Evolutionary conservation across 2,888 invertebrate genomes (phyloP).

Genomic region (Sarcophaga rosellei): DNA sequence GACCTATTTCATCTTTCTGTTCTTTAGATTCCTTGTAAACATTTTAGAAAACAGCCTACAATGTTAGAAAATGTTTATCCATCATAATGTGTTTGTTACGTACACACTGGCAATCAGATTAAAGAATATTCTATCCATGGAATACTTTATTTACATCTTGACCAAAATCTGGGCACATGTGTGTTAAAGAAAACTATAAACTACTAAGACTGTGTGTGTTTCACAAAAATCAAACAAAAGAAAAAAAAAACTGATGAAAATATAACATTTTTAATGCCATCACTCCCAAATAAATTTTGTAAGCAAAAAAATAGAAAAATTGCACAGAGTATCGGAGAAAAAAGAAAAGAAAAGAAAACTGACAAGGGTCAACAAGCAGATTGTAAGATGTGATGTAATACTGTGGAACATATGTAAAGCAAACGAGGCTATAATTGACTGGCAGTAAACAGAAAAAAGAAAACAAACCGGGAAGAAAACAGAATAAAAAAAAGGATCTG

Average conservation of each 20-base stretch:
- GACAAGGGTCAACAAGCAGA: constrained; percentile 66
- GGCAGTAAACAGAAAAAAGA: constrained; percentile 50
- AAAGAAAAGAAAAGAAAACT: constrained; percentile 31
- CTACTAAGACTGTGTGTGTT: background rate
- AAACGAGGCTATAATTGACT: constrained; percentile 70
- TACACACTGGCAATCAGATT: too few relatives aligned
- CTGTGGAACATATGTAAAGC: constrained; percentile 65
- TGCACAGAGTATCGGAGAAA: background rate
- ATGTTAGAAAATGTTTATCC: too few relatives aligned
- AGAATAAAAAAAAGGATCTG: background rate
- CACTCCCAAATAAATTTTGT: constrained; percentile 14
- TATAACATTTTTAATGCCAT: constrained; percentile 26
- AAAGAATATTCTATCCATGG: background rate
- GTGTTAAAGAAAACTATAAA: background rate
- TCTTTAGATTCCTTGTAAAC: too few relatives aligned
- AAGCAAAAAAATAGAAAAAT: background rate
- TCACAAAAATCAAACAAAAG: background rate
- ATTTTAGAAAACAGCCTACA: too few relatives aligned
- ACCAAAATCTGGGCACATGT: background rate
- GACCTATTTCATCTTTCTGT: too few relatives aligned
- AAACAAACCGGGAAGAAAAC: background rate
- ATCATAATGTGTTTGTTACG: too few relatives aligned
- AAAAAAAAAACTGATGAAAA: background rate
- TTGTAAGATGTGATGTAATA: constrained; percentile 57
- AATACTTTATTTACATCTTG: background rate